Percentiles rank a stretch among this genome's conserved stretches.
These are phyloP conservation scores for Columba guinea DNA, from an alignment of 2,797 vertebrate genomes.

Conservation along the genomic window DNA sequence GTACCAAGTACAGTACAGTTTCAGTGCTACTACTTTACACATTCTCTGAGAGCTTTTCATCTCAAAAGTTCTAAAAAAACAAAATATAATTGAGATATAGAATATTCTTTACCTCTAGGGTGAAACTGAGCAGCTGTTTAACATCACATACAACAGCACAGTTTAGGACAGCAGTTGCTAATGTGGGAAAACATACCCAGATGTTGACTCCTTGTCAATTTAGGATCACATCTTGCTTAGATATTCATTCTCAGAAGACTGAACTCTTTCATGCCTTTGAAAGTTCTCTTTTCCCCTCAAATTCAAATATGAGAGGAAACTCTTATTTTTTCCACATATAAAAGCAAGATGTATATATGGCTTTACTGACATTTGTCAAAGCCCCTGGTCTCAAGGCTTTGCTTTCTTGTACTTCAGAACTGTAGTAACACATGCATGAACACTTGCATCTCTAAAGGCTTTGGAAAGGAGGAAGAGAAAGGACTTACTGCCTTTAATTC, in stretches of 20 bases:
- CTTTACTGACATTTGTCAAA: neutral
- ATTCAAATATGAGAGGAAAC: neutral
- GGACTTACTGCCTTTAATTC: neutral
- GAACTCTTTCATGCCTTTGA: constrained; percentile 39
- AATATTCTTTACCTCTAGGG: constrained; percentile 40
- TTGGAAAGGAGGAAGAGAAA: neutral
- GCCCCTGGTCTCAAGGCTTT: neutral
- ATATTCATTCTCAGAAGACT: constrained; percentile 40
- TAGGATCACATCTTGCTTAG: constrained; percentile 55
- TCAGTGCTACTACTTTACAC: neutral
- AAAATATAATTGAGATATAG: neutral
- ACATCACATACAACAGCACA: constrained; percentile 23
- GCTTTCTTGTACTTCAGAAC: neutral
- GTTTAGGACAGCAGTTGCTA: constrained; percentile 53
- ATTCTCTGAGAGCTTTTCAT: neutral
- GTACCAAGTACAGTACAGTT: neutral
- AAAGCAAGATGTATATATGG: neutral
- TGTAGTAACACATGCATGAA: neutral
- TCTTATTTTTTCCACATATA: neutral
- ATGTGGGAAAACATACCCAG: constrained; percentile 64
- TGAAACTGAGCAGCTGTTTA: constrained; percentile 53
- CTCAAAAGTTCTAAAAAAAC: neutral
- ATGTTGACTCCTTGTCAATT: constrained; percentile 65
- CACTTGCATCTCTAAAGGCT: neutral
- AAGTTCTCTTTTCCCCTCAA: constrained; percentile 30